These are phyloP conservation scores for Anodontia alba DNA, from an alignment of 2,888 invertebrate genomes.

Conservation along the genomic window DNA sequence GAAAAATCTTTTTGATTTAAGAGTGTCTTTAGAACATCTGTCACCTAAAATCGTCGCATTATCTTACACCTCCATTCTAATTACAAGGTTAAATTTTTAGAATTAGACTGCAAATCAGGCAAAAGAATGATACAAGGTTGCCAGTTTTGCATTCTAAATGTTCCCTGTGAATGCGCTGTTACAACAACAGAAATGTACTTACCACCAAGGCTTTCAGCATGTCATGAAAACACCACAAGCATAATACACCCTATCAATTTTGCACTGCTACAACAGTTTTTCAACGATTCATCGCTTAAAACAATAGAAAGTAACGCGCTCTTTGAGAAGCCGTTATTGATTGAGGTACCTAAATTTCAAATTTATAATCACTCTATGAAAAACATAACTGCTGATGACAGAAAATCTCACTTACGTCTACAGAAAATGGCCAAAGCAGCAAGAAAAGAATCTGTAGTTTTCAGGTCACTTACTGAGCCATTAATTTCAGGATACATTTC, in stretches of 20 bases:
- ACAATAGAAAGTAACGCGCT: not conserved
- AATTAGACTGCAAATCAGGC: not conserved
- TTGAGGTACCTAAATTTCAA: not conserved
- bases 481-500: constrained; percentile 15
- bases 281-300: not conserved
- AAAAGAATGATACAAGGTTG: constrained; percentile 19
- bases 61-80: not conserved
- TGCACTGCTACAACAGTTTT: not conserved
- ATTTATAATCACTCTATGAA: constrained; percentile 13
- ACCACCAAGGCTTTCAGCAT: not conserved
- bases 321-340: not conserved
- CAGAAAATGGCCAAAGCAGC: constrained; percentile 30
- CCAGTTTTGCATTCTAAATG: not conserved
- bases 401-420: constrained; percentile 27
- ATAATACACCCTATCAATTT: not conserved
- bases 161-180: constrained; percentile 8
- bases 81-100: not conserved
- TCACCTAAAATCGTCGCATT: not conserved
- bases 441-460: constrained; percentile 29
- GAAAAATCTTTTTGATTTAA: not conserved
- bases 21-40: not conserved
- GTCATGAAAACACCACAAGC: not conserved
- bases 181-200: not conserved
- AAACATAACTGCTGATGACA: constrained; percentile 8
- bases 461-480: constrained; percentile 33